Evolutionary conservation across 1,140 invertebrate species (phyloP).

Genomic region (Drosophila eugracilis): DNA sequence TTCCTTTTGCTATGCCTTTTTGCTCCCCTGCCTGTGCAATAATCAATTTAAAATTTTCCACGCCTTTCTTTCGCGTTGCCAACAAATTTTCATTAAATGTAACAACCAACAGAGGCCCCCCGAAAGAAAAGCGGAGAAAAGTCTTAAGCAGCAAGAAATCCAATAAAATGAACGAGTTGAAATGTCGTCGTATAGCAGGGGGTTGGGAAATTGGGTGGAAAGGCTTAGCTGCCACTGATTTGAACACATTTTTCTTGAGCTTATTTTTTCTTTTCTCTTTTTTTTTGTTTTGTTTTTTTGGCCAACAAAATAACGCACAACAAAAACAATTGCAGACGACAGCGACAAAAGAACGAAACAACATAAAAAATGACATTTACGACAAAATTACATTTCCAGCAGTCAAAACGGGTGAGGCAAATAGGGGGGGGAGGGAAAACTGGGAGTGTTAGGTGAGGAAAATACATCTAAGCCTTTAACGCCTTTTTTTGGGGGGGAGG

Average conservation of each 20-base stretch:
- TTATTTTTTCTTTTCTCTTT: constrained; percentile 17
- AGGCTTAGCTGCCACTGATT: constrained; percentile 63
- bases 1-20: constrained; percentile 7
- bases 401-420: constrained; percentile 28
- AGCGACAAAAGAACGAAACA: constrained; percentile 31
- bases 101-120: constrained; percentile 47
- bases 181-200: constrained; percentile 47
- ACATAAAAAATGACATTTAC: constrained; percentile 77
- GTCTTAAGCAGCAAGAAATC: constrained; percentile 47
- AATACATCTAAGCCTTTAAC: constrained; percentile 61
- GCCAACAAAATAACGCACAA: constrained; percentile 17
- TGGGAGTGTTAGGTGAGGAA: constrained; percentile 9
- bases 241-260: constrained; percentile 70
- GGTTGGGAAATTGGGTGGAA: constrained; percentile 13
- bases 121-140: constrained; percentile 26
- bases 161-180: constrained; percentile 74
- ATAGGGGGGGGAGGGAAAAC: neutral
- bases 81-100: constrained; percentile 79
- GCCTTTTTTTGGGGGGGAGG: no score
- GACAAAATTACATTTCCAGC: constrained; percentile 72
- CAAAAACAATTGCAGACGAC: constrained; percentile 68
- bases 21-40: constrained; percentile 40
- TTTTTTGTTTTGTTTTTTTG: constrained; percentile 13
- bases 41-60: constrained; percentile 78
- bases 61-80: constrained; percentile 65